Evolutionary conservation across 64 coral and sea anemone species (phyloP).

Genomic region (Cladopsammia gracilis): DNA sequence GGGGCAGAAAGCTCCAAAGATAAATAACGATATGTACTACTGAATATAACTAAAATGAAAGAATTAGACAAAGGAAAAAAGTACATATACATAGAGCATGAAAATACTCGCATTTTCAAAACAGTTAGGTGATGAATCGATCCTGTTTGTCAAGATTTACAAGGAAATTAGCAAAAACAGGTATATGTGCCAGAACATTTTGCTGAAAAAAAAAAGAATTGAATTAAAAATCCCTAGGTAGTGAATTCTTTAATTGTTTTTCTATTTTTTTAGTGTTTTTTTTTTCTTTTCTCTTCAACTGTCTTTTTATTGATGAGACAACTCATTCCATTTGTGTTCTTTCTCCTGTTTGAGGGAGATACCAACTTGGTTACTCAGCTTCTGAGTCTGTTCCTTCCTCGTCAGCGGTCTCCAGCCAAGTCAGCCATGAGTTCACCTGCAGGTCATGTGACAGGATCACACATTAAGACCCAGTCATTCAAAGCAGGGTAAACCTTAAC

Average conservation of each 20-base stretch:
- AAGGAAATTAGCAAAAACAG: not conserved
- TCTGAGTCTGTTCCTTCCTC: conserved; percentile 99
- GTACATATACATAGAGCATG: no score
- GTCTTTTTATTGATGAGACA: not conserved
- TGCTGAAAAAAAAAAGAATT: not conserved
- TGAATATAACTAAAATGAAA: no score
- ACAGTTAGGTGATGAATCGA: no score
- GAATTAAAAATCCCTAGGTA: not conserved
- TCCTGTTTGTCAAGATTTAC: no score
- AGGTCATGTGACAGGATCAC: not conserved
- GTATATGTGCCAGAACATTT: not conserved
- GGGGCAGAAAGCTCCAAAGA: no score
- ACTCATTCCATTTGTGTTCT: not conserved
- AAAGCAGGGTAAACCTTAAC: no score
- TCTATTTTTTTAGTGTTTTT: not conserved
- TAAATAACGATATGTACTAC: no score
- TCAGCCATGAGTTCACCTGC: conserved; percentile 98
- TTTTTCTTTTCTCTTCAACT: not conserved
- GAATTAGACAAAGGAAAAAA: no score
- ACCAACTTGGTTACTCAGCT: conserved; percentile 69
- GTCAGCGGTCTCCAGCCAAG: conserved; percentile 97
- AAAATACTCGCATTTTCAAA: no score
- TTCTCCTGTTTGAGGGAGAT: not conserved
- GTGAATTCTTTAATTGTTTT: conserved; percentile 3
- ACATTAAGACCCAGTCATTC: not conserved